Conservation (phyloP, 2,797 vertebrate genomes). For the Cyprinodon diabolis region DNA sequence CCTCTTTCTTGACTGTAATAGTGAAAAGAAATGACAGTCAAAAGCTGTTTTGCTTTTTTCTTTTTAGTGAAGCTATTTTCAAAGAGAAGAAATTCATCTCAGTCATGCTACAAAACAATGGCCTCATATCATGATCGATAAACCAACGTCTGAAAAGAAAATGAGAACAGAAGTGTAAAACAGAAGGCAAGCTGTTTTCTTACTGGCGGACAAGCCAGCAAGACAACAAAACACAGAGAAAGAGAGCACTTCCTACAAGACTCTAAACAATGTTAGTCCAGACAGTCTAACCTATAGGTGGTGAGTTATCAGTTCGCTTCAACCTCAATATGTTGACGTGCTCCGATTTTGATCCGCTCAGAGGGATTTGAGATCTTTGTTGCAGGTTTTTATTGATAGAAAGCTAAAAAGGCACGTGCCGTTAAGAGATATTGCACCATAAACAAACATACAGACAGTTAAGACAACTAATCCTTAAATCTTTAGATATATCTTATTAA, state of each 20-base stretch:
- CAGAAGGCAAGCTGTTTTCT: constrained; percentile 80
- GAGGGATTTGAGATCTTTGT: constrained; percentile 75
- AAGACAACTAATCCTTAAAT: constrained; percentile 74
- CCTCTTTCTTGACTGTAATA: constrained; percentile 80
- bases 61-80: constrained; percentile 73
- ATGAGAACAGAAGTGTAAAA: constrained; percentile 61
- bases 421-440: constrained; percentile 80
- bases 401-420: constrained; percentile 86
- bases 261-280: constrained; percentile 77
- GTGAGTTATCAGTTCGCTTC: constrained; percentile 70
- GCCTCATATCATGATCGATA: constrained; percentile 69
- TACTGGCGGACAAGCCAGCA: constrained; percentile 61
- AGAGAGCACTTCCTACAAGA: constrained; percentile 74
- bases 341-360: constrained; percentile 76
- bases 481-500: constrained; percentile 68
- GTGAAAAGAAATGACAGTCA: constrained; percentile 83
- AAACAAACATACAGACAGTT: constrained; percentile 78
- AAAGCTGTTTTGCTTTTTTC: constrained; percentile 54
- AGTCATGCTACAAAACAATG: constrained; percentile 84
- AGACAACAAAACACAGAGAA: constrained; percentile 66
- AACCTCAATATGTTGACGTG: constrained; percentile 71
- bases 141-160: constrained; percentile 76
- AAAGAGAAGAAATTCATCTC: constrained; percentile 79
- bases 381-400: constrained; percentile 78
- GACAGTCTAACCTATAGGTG: constrained; percentile 71